Evolutionary conservation across 2,797 vertebrate species (phyloP), one percentile per base, ranked within the genome.

Genomic region (Melanotaenia parkinsoni): DNA sequence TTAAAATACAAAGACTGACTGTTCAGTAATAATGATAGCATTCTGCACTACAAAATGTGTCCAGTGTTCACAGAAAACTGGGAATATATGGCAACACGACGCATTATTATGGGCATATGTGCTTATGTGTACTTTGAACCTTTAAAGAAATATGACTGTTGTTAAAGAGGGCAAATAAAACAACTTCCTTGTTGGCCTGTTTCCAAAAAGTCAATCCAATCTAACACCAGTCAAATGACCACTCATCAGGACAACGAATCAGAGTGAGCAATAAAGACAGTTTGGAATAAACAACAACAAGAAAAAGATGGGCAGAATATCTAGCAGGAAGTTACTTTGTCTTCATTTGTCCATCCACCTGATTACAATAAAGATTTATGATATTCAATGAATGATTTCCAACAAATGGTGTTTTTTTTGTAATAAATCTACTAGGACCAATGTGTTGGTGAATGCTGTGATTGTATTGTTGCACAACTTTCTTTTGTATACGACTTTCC

Each of bases 381-480:
- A 50, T 22, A 11, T 56, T 57, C 20, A 32, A 30, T 12, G 3
- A 63, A 37, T 54, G 43, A 68, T 73, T 81, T 81, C 50, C 54
- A 78, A 9, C 53, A 54, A 73, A 35, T 40, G 35, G 67, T 62
- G 40, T 61, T 69, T 28, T 72, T 59, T 69, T 28, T 73, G 63
- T 1, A 20, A 74, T 40, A 71, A 58, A 77, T 67, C 57, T 79
- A 82, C 76, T 80, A 30, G 26, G 65, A 77, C 64, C 67, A 75
- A 83, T 89, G 76, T 89, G 83, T 76, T 82, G 56, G 67, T 59
- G 45, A 54, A 78, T 47, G 54, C 43, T 68, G 64, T 18, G 63
- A 86, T 81, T 84, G 84, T 69, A 78, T 58, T 54, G 53, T 92
- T 93, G 70, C 89, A 72, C 80, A 92, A 91, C 67, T 37, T 69